A percentile compares a stretch with the other conserved stretches of the same genome.
Conservation (phyloP, 1,140 invertebrate genomes). For the Drosophila murphyi region DNA sequence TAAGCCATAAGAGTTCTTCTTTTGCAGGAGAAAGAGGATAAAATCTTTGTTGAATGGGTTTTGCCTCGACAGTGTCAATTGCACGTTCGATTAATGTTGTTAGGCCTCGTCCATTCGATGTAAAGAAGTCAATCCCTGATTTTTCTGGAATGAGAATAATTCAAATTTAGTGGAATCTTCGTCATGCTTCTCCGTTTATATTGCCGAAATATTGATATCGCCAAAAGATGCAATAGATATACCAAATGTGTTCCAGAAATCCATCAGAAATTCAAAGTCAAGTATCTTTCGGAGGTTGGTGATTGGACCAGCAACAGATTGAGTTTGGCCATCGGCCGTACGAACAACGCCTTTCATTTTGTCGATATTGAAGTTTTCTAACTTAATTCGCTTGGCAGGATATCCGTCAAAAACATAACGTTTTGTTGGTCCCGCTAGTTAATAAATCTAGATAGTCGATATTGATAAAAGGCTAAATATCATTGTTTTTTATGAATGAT, state of each 20-base stretch:
- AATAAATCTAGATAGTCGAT: neutral
- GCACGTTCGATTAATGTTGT: neutral
- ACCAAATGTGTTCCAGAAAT: neutral
- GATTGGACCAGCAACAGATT: neutral
- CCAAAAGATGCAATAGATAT: neutral
- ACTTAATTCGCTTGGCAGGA: neutral
- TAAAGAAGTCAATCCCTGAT: neutral
- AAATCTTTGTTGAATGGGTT: neutral
- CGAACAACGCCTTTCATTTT: neutral
- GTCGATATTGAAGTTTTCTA: neutral
- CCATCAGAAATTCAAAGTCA: neutral
- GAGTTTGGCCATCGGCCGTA: neutral
- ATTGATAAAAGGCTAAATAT: constrained; percentile 23
- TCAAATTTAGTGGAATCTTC: neutral
- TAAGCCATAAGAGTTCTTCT: neutral
- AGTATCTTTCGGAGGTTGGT: neutral
- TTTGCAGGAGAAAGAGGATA: neutral
- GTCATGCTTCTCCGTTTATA: neutral
- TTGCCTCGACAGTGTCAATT: neutral
- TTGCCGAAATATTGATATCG: neutral
- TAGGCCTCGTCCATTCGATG: neutral
- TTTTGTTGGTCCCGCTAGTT: neutral
- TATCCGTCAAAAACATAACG: neutral
- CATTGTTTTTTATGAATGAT: neutral
- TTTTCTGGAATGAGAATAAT: neutral